Conservation (phyloP, 1,140 invertebrate species). For the Colletes gigas region DNA sequence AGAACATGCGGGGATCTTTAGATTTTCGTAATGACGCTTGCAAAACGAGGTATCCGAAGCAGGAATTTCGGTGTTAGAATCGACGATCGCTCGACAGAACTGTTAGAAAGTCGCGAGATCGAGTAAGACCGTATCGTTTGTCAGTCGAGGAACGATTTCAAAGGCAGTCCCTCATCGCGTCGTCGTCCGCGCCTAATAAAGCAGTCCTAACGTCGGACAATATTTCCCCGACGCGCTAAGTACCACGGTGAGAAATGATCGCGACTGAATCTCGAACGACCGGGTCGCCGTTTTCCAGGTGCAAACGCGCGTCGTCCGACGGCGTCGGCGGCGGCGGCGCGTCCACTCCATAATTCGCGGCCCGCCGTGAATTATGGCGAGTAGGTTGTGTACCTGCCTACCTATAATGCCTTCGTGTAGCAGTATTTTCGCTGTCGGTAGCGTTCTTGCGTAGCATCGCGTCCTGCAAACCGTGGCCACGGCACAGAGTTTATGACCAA, state of each 20-base stretch:
- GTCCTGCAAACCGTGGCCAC: constrained; percentile 40
- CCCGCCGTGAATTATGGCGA: constrained; percentile 58
- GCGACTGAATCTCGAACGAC: constrained; percentile 23
- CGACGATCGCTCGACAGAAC: background rate
- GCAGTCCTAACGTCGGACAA: constrained; percentile 31
- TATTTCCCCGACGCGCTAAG: constrained; percentile 39
- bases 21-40: too few relatives aligned
- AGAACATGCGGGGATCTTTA: too few relatives aligned
- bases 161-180: background rate
- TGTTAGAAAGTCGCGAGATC: background rate
- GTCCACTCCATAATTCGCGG: constrained; percentile 63
- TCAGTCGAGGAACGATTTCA: background rate
- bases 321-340: constrained; percentile 1
- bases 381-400: constrained; percentile 40
- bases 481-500: constrained; percentile 4
- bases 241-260: constrained; percentile 56
- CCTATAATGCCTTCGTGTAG: constrained; percentile 34
- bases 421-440: constrained; percentile 46
- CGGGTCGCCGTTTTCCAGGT: constrained; percentile 54
- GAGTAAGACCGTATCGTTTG: constrained; percentile 8
- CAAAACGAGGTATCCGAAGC: too few relatives aligned
- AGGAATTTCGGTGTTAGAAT: background rate
- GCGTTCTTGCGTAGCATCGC: constrained; percentile 41
- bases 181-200: constrained; percentile 17
- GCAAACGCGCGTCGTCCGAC: constrained; percentile 28